Conservation (phyloP, 2,113 vertebrate genomes). For the Oreochromis aureus region DNA sequence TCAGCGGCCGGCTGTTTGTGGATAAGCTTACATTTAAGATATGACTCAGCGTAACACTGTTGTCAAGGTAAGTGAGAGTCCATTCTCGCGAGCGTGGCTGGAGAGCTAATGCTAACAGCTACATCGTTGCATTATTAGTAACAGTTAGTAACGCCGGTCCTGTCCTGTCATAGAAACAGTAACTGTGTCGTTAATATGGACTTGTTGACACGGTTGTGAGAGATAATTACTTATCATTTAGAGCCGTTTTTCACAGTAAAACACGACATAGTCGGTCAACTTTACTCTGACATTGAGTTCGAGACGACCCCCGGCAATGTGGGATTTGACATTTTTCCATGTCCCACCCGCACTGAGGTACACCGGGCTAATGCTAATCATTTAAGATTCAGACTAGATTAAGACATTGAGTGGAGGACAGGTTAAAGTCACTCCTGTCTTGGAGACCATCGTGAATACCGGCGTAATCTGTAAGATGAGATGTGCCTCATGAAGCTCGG, state of each 20-base stretch:
- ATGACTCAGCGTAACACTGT: slow-evolving; percentile 37
- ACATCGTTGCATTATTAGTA: neutral
- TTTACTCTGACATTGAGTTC: slow-evolving; percentile 30
- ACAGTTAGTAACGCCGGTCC: neutral
- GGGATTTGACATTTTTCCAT: neutral
- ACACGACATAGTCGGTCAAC: neutral
- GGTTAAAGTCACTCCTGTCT: neutral
- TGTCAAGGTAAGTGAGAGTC: slow-evolving; percentile 42
- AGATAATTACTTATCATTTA: neutral
- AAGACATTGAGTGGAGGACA: neutral
- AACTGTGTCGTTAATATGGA: neutral
- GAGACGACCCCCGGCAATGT: neutral
- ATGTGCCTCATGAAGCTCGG: neutral
- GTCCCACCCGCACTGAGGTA: neutral
- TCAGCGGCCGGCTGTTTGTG: neutral
- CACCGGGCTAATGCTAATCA: neutral
- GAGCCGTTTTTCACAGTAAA: neutral
- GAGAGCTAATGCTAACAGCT: slow-evolving; percentile 23
- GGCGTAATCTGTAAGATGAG: neutral
- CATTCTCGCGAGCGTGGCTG: neutral
- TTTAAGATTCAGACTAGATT: neutral
- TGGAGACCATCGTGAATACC: neutral
- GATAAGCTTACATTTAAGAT: slow-evolving; percentile 11
- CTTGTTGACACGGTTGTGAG: neutral
- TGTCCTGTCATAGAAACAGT: slow-evolving; percentile 1